Conservation (phyloP, 1,140 invertebrate genomes). For the Vanessa tameamea region DNA sequence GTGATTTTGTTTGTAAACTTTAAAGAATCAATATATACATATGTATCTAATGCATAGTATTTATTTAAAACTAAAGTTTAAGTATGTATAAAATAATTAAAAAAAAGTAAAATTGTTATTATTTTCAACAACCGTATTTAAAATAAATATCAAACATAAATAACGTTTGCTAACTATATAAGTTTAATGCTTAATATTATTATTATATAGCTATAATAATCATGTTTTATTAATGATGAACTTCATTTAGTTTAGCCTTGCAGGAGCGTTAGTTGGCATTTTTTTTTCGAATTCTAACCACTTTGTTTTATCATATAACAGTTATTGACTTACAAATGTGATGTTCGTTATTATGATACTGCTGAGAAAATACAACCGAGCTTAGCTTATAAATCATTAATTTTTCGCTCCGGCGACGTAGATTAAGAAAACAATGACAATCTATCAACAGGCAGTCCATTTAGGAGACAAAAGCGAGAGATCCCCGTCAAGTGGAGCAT, state of each 20-base stretch:
- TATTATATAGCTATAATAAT: no score
- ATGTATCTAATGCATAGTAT: background rate
- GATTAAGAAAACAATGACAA: conserved; percentile 79
- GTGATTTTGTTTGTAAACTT: conserved; percentile 26
- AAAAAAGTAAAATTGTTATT: no score
- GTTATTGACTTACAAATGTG: conserved; percentile 8
- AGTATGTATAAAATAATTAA: no score
- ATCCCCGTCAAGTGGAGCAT: conserved; percentile 68
- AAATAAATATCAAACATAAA: no score
- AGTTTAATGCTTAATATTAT: no score
- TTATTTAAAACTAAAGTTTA: background rate
- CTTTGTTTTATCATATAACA: no score
- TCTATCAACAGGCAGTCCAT: conserved; percentile 74
- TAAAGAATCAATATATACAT: background rate
- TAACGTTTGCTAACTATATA: no score
- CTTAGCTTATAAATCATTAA: conserved; percentile 76
- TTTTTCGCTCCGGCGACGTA: conserved; percentile 62
- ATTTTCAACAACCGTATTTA: no score
- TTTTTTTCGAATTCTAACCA: no score
- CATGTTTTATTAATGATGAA: no score
- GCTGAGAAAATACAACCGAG: conserved; percentile 30
- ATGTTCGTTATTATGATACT: conserved; percentile 18
- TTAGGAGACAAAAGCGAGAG: conserved; percentile 72
- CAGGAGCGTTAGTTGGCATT: no score
- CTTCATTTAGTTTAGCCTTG: no score